Evolutionary conservation across 2,888 invertebrate species (phyloP).

Genomic region (Drosophila macrospina): DNA sequence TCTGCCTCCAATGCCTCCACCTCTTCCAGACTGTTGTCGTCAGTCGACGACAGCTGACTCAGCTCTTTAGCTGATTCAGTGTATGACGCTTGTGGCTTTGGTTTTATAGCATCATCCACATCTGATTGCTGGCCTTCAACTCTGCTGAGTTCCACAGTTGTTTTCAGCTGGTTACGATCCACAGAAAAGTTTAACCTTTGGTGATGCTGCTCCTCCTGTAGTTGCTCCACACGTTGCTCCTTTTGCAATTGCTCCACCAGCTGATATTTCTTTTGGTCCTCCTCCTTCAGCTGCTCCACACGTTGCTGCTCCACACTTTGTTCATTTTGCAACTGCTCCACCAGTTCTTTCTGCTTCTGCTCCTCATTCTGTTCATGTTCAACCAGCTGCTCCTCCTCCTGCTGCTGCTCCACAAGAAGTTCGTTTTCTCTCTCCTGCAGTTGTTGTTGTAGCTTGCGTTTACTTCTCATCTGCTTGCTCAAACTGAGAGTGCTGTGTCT

Average conservation of each 20-base stretch:
- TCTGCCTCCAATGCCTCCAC: slow-evolving; percentile 39
- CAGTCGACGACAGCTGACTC: slow-evolving; percentile 2
- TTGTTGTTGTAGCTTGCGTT: slow-evolving; percentile 32
- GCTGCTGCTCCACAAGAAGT: slow-evolving; percentile 7
- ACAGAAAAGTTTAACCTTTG: slow-evolving; percentile 47
- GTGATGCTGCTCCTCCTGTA: slow-evolving; percentile 1
- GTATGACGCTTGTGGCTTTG: slow-evolving; percentile 33
- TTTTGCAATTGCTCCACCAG: slow-evolving; percentile 3
- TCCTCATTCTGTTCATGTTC: background rate
- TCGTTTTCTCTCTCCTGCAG: slow-evolving; percentile 15
- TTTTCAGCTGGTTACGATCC: slow-evolving; percentile 36
- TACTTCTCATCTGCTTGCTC: slow-evolving; percentile 35
- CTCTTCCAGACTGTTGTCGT: slow-evolving; percentile 7
- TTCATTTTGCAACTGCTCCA: no score
- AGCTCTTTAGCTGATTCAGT: slow-evolving; percentile 14
- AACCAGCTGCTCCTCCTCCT: slow-evolving; percentile 10
- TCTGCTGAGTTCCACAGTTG: slow-evolving; percentile 27
- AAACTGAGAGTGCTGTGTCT: slow-evolving; percentile 42
- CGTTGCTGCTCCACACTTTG: background rate
- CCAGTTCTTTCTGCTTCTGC: no score
- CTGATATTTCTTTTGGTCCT: background rate
- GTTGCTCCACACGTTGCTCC: background rate
- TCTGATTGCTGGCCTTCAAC: slow-evolving; percentile 31
- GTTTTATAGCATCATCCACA: slow-evolving; percentile 41
- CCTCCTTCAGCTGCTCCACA: background rate